Conservation (phyloP, 2,113 vertebrate genomes). For the Heteronetta atricapilla region DNA sequence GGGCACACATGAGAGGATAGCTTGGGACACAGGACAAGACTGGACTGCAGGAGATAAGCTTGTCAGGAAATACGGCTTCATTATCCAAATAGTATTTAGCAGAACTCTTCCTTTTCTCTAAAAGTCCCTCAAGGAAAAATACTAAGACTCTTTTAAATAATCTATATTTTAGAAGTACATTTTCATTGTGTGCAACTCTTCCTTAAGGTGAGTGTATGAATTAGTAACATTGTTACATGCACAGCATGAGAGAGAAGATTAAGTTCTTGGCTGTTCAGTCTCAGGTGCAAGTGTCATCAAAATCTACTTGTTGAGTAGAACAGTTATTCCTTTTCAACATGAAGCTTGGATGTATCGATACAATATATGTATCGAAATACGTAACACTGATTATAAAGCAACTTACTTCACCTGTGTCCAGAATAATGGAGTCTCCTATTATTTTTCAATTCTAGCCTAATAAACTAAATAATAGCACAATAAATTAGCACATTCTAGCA, state of each 20-base stretch:
- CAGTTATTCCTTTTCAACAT: neutral
- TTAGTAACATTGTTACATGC: neutral
- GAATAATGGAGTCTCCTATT: neutral
- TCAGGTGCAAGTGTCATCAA: neutral
- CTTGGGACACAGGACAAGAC: neutral
- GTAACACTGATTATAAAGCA: constrained; percentile 1
- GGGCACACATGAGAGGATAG: neutral
- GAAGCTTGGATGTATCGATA: neutral
- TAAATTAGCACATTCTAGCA: too few relatives aligned
- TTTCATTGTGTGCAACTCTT: neutral
- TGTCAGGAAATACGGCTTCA: neutral
- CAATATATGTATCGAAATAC: neutral
- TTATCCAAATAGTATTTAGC: neutral
- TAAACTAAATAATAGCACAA: too few relatives aligned
- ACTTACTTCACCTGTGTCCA: neutral
- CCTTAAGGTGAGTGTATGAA: neutral
- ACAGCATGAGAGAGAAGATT: neutral
- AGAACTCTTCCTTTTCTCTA: neutral
- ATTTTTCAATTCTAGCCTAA: neutral
- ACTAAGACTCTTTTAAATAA: neutral
- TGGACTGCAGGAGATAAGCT: neutral
- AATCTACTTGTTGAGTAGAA: neutral
- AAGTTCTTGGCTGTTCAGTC: neutral
- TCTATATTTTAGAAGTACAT: neutral
- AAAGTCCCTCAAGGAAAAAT: neutral